phyloP scores from a whole-genome alignment of 2,113 vertebrate genomes.

The Meriones unguiculatus region DNA sequence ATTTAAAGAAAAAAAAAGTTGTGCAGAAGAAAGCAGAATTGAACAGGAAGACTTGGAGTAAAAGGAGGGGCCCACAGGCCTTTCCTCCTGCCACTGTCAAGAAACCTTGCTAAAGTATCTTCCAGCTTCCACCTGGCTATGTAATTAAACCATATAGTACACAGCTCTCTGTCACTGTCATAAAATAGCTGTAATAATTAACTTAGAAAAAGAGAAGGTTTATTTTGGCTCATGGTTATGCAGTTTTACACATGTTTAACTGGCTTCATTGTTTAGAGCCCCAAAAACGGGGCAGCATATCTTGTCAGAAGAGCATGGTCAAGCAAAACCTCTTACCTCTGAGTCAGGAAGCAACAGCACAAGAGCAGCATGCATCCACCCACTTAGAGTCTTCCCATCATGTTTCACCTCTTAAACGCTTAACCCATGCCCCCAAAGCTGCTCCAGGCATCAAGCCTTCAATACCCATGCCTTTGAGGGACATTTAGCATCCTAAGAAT shows the following conservation, averaged over 20 bases:
- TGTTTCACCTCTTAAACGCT: neutral
- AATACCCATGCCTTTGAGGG: neutral
- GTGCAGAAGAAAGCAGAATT: too few relatives aligned
- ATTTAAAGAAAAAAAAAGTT: slow-evolving; percentile 12
- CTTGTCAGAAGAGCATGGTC: neutral
- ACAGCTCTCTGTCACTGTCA: neutral
- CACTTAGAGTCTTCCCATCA: too few relatives aligned
- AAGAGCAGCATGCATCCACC: neutral
- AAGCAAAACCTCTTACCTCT: neutral
- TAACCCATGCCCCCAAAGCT: neutral
- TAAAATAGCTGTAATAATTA: neutral
- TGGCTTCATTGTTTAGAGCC: neutral
- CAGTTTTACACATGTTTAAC: neutral
- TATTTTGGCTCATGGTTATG: neutral
- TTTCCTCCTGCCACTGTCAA: neutral
- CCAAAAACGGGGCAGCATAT: neutral
- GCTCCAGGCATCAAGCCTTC: neutral
- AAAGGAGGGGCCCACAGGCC: neutral
- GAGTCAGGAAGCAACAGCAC: neutral
- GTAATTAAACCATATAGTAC: neutral
- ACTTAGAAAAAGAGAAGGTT: neutral
- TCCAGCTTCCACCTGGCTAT: neutral
- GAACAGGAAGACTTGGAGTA: neutral
- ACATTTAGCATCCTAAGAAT: neutral
- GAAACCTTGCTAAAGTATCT: neutral